A percentile compares a stretch with the other conserved stretches of the same genome.
Conservation (phyloP, 2,797 vertebrate genomes). For the Myotis pilosus region DNA sequence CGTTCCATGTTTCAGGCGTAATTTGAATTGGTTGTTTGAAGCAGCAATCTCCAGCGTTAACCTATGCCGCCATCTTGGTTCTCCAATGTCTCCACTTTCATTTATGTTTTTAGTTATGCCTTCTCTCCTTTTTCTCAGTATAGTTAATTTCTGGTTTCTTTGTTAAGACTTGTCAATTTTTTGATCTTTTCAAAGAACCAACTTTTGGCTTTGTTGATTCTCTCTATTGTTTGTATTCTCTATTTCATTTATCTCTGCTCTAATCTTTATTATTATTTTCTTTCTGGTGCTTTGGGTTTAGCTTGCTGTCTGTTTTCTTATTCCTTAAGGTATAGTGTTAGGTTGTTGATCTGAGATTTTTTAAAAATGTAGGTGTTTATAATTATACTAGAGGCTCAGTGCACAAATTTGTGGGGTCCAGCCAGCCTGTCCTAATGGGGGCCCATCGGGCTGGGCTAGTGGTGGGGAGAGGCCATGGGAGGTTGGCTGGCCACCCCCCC, state of each 20-base stretch:
- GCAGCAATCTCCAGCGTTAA: too few species aligned
- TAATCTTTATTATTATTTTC: not conserved
- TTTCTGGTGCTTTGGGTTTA: not conserved
- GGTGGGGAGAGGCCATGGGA: too few species aligned
- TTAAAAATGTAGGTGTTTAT: not conserved
- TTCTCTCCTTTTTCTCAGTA: not conserved
- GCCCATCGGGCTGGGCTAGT: too few species aligned
- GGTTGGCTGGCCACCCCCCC: too few species aligned
- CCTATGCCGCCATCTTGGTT: too few species aligned
- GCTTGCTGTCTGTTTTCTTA: not conserved
- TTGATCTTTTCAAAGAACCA: not conserved
- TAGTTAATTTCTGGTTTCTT: not conserved
- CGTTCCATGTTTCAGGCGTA: too few species aligned
- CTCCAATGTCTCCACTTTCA: not conserved
- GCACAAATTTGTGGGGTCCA: too few species aligned
- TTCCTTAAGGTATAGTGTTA: not conserved
- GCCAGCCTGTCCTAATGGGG: too few species aligned
- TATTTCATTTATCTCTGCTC: not conserved
- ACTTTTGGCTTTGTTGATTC: not conserved
- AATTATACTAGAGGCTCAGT: not conserved
- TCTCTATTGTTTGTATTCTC: not conserved
- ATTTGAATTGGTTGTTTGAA: too few species aligned
- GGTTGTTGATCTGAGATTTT: not conserved
- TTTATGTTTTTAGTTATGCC: not conserved
- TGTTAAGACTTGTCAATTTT: not conserved